A percentile compares a stretch with the other conserved stretches of the same genome.
Evolutionary conservation across 2,888 invertebrate genomes (phyloP).

Genomic region (Marronus borbonicus): DNA sequence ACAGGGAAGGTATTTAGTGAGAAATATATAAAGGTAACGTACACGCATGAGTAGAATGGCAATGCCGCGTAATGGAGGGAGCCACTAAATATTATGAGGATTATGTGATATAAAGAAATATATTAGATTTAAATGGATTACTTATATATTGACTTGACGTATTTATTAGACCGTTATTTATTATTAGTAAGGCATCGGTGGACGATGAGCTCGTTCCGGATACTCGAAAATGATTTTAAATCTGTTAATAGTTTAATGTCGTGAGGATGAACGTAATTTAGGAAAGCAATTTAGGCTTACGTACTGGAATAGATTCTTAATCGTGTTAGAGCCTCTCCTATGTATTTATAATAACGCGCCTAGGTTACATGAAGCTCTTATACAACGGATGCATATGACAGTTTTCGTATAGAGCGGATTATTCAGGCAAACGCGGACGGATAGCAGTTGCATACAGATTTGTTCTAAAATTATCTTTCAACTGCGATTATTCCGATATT

Average conservation of each 20-base stretch:
- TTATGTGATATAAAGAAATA: conserved; percentile 62
- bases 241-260: conserved; percentile 37
- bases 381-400: neutral
- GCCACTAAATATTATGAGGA: conserved; percentile 60
- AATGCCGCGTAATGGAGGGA: conserved; percentile 55
- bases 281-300: conserved; percentile 18
- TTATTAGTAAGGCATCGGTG: conserved; percentile 23
- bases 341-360: neutral
- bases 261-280: conserved; percentile 6
- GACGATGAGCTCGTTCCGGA: neutral
- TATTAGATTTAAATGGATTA: conserved; percentile 62
- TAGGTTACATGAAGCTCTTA: neutral
- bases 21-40: conserved; percentile 62
- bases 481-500: too few species aligned
- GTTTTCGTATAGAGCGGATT: neutral
- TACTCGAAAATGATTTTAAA: conserved; percentile 44
- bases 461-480: too few species aligned
- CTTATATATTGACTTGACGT: conserved; percentile 45
- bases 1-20: conserved; percentile 62
- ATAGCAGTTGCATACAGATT: neutral
- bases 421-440: neutral
- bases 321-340: neutral
- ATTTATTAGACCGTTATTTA: conserved; percentile 46
- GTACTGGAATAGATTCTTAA: conserved; percentile 32
- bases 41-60: conserved; percentile 58